Conservation (phyloP, 2,797 vertebrate species). For the Strix occidentalis region DNA sequence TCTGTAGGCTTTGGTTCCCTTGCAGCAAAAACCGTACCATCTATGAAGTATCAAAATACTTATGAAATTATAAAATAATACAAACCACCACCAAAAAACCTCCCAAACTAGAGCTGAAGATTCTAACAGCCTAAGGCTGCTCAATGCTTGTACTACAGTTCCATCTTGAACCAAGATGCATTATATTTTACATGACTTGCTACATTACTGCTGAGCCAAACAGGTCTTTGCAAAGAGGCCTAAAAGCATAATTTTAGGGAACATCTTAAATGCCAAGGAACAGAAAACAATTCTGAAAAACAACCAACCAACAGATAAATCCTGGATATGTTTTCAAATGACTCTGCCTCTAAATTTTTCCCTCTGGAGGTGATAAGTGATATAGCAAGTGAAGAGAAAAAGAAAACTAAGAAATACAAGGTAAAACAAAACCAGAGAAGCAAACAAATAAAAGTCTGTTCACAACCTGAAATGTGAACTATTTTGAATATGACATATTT, state of each 20-base stretch:
- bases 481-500: constrained; percentile 35
- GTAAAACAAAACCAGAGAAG: constrained; percentile 20
- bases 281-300: not conserved
- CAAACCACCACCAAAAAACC: not conserved
- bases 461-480: constrained; percentile 21
- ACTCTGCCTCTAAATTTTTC: not conserved
- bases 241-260: not conserved
- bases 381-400: not conserved
- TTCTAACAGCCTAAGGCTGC: not conserved
- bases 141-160: not conserved
- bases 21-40: not conserved
- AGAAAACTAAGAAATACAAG: not conserved
- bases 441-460: constrained; percentile 9
- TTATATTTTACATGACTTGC: not conserved
- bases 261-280: not conserved
- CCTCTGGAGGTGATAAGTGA: not conserved
- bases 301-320: not conserved
- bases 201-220: not conserved
- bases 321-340: not conserved
- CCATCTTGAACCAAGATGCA: not conserved
- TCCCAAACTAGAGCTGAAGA: not conserved
- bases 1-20: not conserved
- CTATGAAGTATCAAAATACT: not conserved
- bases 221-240: not conserved
- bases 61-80: not conserved